A percentile compares a stretch with the other conserved stretches of the same genome.
These are phyloP conservation scores for Cyprinodon diabolis DNA, from an alignment of 2,797 vertebrate genomes.

Conservation along the genomic window DNA sequence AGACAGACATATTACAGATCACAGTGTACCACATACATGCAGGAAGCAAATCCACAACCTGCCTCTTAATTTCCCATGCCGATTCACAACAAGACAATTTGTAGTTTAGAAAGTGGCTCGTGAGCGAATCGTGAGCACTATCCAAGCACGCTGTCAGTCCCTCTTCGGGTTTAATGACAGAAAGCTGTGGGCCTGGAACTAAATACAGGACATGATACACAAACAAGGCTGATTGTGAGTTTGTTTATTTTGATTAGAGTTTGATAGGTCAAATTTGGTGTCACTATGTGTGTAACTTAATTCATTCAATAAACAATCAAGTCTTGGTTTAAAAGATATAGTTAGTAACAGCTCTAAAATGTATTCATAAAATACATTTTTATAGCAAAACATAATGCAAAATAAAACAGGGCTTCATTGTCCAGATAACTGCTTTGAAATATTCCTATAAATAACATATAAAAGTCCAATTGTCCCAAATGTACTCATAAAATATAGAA, in stretches of 20 bases:
- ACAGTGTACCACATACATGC: constrained; percentile 28
- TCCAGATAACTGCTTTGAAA: constrained; percentile 25
- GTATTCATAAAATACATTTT: neutral
- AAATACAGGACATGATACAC: constrained; percentile 30
- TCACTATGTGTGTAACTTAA: constrained; percentile 28
- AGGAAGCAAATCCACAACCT: constrained; percentile 19
- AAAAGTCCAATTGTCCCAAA: constrained; percentile 66
- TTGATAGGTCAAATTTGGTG: constrained; percentile 40
- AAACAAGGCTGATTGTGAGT: constrained; percentile 28
- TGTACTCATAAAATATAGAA: constrained; percentile 56
- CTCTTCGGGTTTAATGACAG: constrained; percentile 50
- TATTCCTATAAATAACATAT: constrained; percentile 68
- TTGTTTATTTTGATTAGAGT: constrained; percentile 26
- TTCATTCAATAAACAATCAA: constrained; percentile 20
- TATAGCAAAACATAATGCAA: neutral
- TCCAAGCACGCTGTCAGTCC: constrained; percentile 26
- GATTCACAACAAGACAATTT: neutral
- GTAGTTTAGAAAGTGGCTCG: neutral
- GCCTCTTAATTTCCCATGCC: constrained; percentile 33
- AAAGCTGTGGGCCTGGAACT: constrained; percentile 31
- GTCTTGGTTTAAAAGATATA: neutral
- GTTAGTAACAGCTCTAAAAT: constrained; percentile 17
- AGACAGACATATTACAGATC: constrained; percentile 62
- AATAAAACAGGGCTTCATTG: constrained; percentile 6
- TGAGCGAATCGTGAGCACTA: constrained; percentile 8